A percentile compares a stretch with the other conserved stretches of the same genome.
phyloP scores from a whole-genome alignment of 2,797 vertebrate genomes.

The Diplodus sargus region DNA sequence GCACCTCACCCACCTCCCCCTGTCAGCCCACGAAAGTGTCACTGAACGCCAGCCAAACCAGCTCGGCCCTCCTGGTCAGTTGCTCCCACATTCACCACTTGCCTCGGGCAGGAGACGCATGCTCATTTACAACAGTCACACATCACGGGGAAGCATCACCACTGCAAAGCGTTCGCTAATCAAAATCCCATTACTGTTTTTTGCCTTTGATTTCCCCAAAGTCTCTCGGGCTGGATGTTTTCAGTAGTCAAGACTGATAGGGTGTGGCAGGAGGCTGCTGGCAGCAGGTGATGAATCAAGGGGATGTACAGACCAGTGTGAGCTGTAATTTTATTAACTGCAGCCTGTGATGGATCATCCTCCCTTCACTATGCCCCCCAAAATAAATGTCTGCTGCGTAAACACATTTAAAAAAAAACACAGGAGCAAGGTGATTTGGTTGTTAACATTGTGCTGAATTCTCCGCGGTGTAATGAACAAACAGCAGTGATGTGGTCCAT shows the following conservation, averaged over 20 bases:
- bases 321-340: constrained; percentile 86
- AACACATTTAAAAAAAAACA: constrained; percentile 56
- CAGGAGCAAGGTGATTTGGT: constrained; percentile 53
- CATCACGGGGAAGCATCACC: not conserved
- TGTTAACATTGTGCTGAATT: constrained; percentile 61
- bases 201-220: constrained; percentile 66
- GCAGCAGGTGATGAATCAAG: constrained; percentile 83
- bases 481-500: constrained; percentile 53
- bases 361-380: constrained; percentile 40
- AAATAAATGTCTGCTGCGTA: constrained; percentile 75
- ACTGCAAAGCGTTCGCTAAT: constrained; percentile 59
- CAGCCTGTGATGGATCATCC: constrained; percentile 77
- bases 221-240: constrained; percentile 42
- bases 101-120: constrained; percentile 13
- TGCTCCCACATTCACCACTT: not conserved
- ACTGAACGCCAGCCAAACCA: constrained; percentile 35
- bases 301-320: constrained; percentile 69
- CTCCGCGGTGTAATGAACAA: constrained; percentile 61
- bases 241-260: constrained; percentile 65
- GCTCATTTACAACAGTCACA: constrained; percentile 51
- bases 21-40: constrained; percentile 2
- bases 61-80: constrained; percentile 16
- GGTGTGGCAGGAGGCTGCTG: constrained; percentile 80
- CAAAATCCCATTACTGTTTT: constrained; percentile 63
- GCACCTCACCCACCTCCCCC: not conserved